Percentiles rank a stretch among this genome's conserved stretches.
Conservation (phyloP, 1,140 invertebrate genomes). For the Chironomus tepperi region DNA sequence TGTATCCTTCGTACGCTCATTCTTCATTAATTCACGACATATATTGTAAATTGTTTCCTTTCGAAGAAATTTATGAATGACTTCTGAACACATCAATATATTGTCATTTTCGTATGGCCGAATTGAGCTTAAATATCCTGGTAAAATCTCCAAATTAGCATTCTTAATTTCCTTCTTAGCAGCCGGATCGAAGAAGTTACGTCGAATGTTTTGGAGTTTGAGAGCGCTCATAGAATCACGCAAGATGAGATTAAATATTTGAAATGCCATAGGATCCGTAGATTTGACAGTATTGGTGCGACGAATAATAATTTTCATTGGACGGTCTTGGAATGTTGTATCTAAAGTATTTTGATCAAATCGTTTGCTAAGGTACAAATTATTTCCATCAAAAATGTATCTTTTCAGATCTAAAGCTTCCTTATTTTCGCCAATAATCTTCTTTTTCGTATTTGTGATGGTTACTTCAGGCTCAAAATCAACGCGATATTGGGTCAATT, state of each 20-base stretch:
- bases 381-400: conserved; percentile 45
- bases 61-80: conserved; percentile 60
- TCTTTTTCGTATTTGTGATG: conserved; percentile 31
- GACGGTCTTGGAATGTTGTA: conserved; percentile 32
- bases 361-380: conserved; percentile 30
- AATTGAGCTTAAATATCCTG: conserved; percentile 70
- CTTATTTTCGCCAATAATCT: conserved; percentile 33
- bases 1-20: conserved; percentile 36
- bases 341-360: conserved; percentile 29
- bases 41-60: conserved; percentile 51
- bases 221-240: conserved; percentile 56
- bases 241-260: conserved; percentile 68
- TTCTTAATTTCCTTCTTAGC: neutral
- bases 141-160: conserved; percentile 37
- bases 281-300: conserved; percentile 25
- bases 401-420: conserved; percentile 27
- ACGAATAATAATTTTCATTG: conserved; percentile 34
- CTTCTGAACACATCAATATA: conserved; percentile 66
- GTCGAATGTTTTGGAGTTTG: conserved; percentile 57
- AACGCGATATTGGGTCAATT: conserved; percentile 56
- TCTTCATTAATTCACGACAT: conserved; percentile 42
- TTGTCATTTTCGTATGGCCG: conserved; percentile 59
- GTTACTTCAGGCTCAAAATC: conserved; percentile 58
- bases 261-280: conserved; percentile 37
- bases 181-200: conserved; percentile 68